Conservation (phyloP, 2,888 invertebrate genomes). For the Plemyria rubiginata region DNA sequence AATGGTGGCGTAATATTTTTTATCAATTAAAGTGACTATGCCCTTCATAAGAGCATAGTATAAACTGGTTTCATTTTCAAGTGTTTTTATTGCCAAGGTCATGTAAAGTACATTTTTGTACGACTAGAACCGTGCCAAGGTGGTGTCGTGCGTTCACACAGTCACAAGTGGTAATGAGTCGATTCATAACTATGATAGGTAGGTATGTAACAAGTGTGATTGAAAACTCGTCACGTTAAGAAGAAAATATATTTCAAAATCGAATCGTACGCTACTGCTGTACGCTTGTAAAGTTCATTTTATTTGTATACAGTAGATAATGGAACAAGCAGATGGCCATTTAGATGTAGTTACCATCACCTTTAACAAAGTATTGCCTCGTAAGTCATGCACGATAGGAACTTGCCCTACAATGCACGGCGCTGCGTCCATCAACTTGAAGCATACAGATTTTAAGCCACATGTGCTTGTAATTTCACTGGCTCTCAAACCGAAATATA, state of each 20-base stretch:
- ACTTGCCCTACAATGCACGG: too few relatives aligned
- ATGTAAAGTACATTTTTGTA: constrained; percentile 29
- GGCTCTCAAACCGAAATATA: too few relatives aligned
- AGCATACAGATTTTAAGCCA: too few relatives aligned
- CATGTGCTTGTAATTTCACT: too few relatives aligned
- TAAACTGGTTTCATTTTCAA: constrained; percentile 31
- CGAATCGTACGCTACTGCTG: too few relatives aligned
- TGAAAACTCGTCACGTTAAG: constrained; percentile 24
- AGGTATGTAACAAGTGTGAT: constrained; percentile 23
- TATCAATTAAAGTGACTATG: constrained; percentile 24
- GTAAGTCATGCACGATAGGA: too few relatives aligned
- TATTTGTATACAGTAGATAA: too few relatives aligned
- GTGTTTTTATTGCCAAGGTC: constrained; percentile 40
- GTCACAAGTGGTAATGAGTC: constrained; percentile 33
- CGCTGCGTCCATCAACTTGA: too few relatives aligned
- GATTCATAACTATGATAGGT: constrained; percentile 25
- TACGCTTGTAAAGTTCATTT: too few relatives aligned
- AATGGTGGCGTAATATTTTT: constrained; percentile 10
- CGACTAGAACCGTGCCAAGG: constrained; percentile 44
- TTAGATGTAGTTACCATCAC: too few relatives aligned
- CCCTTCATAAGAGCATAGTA: constrained; percentile 21
- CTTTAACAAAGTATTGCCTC: too few relatives aligned
- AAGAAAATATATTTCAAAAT: constrained; percentile 11
- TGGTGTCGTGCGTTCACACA: constrained; percentile 40
- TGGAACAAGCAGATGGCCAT: too few relatives aligned